These are phyloP conservation scores for Phoenicopterus ruber DNA, from an alignment of 2,113 vertebrate species.

Conservation along the genomic window DNA sequence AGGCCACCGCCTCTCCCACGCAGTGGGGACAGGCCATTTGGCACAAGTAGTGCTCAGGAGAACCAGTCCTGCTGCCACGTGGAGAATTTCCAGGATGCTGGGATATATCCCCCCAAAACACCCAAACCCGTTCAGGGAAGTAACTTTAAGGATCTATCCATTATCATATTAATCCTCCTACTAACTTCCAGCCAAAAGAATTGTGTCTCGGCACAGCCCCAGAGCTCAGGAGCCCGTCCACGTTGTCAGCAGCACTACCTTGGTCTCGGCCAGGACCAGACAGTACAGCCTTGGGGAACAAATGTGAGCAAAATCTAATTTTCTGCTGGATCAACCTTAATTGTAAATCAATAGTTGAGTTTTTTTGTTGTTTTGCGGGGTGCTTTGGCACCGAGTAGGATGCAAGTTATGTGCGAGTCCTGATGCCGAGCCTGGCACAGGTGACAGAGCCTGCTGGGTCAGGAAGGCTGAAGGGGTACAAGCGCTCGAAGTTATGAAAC, in stretches of 20 bases:
- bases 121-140: not conserved
- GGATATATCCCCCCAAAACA: not conserved
- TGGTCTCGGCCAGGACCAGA: not conserved
- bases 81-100: not conserved
- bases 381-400: not conserved
- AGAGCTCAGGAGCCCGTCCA: not conserved
- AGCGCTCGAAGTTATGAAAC: not conserved
- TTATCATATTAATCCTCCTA: conserved; percentile 5
- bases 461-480: not conserved
- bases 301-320: not conserved
- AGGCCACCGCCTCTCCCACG: not conserved
- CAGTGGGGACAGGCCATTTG: not conserved
- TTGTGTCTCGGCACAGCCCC: not conserved
- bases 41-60: not conserved
- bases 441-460: not conserved
- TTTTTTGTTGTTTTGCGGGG: not conserved
- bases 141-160: not conserved
- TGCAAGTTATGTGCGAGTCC: not conserved
- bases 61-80: not conserved
- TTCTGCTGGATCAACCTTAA: not conserved
- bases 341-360: not conserved
- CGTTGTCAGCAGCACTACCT: not conserved
- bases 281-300: not conserved
- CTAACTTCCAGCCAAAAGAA: not conserved
- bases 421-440: not conserved